Evolutionary conservation across 2,113 vertebrate genomes (phyloP).

Genomic region (Rhipidura dahli): DNA sequence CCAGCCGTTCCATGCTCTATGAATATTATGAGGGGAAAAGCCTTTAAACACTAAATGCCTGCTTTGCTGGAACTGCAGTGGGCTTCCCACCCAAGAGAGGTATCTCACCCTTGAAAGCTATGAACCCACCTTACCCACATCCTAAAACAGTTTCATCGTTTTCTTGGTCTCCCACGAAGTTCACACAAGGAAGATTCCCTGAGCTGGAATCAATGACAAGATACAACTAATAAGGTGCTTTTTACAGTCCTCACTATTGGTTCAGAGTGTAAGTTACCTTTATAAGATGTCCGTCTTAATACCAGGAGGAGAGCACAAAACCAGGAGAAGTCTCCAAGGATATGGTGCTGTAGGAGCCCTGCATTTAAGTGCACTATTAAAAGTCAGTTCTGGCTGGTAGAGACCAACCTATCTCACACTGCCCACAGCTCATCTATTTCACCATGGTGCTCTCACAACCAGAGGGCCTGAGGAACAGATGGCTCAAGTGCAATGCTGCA

Average conservation of each 20-base stretch:
- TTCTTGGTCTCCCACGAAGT: neutral
- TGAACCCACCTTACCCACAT: neutral
- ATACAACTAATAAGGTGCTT: neutral
- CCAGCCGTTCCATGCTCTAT: neutral
- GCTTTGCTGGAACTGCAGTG: neutral
- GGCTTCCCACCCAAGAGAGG: neutral
- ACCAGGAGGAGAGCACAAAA: neutral
- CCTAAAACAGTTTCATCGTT: neutral
- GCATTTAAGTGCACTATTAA: neutral
- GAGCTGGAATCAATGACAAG: neutral
- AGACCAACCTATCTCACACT: neutral
- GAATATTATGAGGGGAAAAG: neutral
- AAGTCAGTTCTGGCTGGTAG: neutral
- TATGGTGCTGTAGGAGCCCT: neutral
- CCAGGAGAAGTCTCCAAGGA: neutral
- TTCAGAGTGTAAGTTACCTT: neutral
- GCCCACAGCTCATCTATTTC: neutral
- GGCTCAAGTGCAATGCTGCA: neutral
- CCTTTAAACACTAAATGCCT: neutral
- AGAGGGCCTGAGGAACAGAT: neutral
- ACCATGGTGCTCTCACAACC: neutral
- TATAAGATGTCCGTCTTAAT: neutral
- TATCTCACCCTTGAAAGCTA: neutral
- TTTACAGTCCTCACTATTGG: neutral
- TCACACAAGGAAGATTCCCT: neutral